Percentiles rank a stretch among this genome's conserved stretches.
Conservation (phyloP, 2,888 invertebrate species). For the Synergus itoensis region DNA sequence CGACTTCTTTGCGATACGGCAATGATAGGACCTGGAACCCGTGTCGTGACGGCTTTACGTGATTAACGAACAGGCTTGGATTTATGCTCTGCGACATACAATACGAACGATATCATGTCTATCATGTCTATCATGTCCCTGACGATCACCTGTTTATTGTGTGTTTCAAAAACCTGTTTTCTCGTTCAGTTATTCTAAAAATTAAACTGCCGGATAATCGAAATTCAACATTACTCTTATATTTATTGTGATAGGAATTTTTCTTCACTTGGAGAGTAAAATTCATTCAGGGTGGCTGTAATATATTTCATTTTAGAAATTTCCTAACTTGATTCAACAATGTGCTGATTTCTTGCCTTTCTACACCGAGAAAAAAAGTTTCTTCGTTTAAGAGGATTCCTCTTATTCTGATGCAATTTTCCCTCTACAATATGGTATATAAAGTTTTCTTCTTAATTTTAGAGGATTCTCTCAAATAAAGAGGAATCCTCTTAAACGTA, state of each 20-base stretch:
- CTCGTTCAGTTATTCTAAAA: neutral
- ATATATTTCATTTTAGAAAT: no score
- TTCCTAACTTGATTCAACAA: no score
- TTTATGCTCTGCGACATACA: conserved; percentile 27
- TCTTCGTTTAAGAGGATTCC: no score
- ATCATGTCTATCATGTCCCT: neutral
- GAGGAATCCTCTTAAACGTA: no score
- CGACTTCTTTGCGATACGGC: conserved; percentile 25
- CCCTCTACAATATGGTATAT: no score
- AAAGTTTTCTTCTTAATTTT: no score
- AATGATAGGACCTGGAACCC: conserved; percentile 6
- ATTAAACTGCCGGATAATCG: neutral
- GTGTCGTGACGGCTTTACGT: conserved; percentile 21
- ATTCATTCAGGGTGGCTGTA: neutral
- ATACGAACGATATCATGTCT: conserved; percentile 23
- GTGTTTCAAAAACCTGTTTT: conserved; percentile 26
- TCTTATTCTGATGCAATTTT: no score
- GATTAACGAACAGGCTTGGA: conserved; percentile 1
- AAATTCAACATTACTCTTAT: neutral
- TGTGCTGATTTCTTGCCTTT: no score
- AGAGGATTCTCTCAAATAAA: no score
- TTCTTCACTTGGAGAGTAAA: neutral
- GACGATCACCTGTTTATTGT: conserved; percentile 31
- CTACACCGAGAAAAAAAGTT: no score
- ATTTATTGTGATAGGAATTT: neutral